A percentile compares a stretch with the other conserved stretches of the same genome.
Evolutionary conservation across 2,888 invertebrate species (phyloP).

Genomic region (Hemaris fuciformis): DNA sequence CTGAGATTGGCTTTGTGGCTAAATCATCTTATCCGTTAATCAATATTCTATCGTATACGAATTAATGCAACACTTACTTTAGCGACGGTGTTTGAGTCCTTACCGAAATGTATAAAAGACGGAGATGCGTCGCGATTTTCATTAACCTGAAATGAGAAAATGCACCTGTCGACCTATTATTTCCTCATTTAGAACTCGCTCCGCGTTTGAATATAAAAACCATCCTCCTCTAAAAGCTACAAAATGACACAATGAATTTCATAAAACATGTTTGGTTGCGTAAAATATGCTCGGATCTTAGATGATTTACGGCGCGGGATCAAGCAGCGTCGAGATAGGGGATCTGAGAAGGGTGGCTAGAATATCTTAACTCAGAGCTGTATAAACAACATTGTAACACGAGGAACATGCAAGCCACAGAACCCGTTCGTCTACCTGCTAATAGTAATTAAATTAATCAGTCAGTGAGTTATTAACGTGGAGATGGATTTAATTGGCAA

Average conservation of each 20-base stretch:
- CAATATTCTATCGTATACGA: too few relatives aligned
- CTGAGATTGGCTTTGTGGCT: too few relatives aligned
- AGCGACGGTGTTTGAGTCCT: conserved; percentile 56
- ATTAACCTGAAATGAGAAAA: conserved; percentile 75
- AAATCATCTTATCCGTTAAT: too few relatives aligned
- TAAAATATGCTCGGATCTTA: not conserved
- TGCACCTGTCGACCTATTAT: conserved; percentile 49
- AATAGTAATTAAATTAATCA: conserved; percentile 11
- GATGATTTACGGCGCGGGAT: not conserved
- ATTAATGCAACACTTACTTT: too few relatives aligned
- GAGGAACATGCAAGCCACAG: not conserved
- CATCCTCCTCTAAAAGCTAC: not conserved
- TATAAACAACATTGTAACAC: not conserved
- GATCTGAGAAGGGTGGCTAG: not conserved
- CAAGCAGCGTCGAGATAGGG: not conserved
- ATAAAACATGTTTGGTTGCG: not conserved
- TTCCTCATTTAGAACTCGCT: conserved; percentile 30
- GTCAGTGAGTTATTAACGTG: conserved; percentile 9
- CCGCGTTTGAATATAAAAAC: conserved; percentile 24
- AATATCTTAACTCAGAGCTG: not conserved
- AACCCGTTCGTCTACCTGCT: not conserved
- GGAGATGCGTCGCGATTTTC: conserved; percentile 56
- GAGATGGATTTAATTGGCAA: conserved; percentile 13
- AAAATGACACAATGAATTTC: not conserved
- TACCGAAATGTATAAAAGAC: conserved; percentile 48